Evolutionary conservation across 2,797 vertebrate genomes (phyloP), one percentile per base, ranked within the genome.

Genomic region (Myripristis jacobus): DNA sequence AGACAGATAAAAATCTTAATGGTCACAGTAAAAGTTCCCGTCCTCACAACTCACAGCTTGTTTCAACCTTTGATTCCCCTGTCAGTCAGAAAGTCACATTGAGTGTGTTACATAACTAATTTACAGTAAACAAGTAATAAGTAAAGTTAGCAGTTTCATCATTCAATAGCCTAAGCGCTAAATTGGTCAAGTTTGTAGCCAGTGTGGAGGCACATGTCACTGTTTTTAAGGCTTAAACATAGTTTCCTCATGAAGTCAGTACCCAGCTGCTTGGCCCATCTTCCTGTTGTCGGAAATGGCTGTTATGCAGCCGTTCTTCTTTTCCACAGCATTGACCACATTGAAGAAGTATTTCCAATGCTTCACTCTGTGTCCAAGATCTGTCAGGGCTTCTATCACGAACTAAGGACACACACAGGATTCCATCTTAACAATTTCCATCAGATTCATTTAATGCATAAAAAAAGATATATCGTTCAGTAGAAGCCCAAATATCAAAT

Each of bases 231-330:
- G 55, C 55, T 25, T 25, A 63, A 58, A n/a, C n/a, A n/a, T n/a
- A n/a, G n/a, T n/a, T n/a, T 54, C 2, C 27, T 44, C 54, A 16
- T 41, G 0, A 15, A 74, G 25, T 94, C 85, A 95, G 80, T 94
- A 95, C 60, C 94, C 94, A 1, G 90, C 87, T 1, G 92, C 41
- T 46, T 29, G 4, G 4, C 93, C 94, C 0, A 0, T 0, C 84
- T 95, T 95, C 81, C 94, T 90, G 2, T 0, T 1, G 62, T 95
- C 94, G 0, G 94, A 94, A 15, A 91, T 79, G 0, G 92, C 94
- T 0, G 6, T 73, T 50, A 95, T 90, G 86, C 94, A 95, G 65
- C 80, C 67, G 0, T 77, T 51, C 31, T 93, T 84, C 76, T 83
- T 92, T 18, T 90, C 87, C 61, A 94, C 74, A 0, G 80, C 94